A percentile compares a stretch with the other conserved stretches of the same genome.
Evolutionary conservation across 2,113 vertebrate genomes (phyloP).

Genomic region (Lethenteron reissneri): DNA sequence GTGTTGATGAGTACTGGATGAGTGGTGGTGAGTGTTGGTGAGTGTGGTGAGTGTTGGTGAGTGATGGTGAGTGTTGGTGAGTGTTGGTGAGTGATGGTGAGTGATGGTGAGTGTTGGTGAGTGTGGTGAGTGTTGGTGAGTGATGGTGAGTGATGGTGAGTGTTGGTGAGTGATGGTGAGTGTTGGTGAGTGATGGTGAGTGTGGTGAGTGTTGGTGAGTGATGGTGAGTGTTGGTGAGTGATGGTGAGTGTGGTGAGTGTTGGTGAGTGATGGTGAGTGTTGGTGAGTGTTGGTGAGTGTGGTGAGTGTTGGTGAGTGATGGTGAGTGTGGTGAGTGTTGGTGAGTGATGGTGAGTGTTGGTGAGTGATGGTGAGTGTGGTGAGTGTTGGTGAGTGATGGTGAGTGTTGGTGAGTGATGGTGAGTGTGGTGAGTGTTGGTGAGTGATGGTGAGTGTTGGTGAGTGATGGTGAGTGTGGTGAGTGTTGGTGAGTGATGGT

Average conservation of each 20-base stretch:
- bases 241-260: no score
- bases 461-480: neutral
- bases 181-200: no score
- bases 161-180: no score
- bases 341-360: neutral
- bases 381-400: neutral
- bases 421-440: neutral
- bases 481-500: neutral
- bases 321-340: neutral
- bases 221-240: no score
- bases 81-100: neutral
- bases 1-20: no score
- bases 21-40: neutral
- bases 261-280: no score
- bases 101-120: constrained; percentile 8
- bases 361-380: neutral
- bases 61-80: neutral
- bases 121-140: no score
- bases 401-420: neutral
- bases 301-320: no score
- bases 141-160: no score
- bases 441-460: neutral
- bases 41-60: neutral
- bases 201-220: no score
- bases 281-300: no score